Conservation (phyloP, 1,140 invertebrate species). For the Leptinotarsa texana region DNA sequence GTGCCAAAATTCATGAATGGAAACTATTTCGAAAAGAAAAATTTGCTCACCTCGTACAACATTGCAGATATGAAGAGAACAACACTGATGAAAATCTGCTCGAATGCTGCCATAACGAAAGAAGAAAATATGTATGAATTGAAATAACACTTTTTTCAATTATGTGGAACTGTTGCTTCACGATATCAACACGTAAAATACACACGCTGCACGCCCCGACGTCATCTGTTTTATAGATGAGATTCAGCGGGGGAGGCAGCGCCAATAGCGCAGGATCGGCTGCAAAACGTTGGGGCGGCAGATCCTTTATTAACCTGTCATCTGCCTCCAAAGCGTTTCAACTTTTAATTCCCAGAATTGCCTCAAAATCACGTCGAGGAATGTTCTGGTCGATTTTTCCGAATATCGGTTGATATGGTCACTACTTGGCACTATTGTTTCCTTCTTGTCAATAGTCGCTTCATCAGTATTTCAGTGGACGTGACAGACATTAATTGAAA, state of each 20-base stretch:
- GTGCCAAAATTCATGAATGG: too few relatives aligned
- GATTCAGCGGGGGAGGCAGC: not conserved
- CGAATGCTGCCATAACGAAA: not conserved
- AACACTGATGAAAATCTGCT: not conserved
- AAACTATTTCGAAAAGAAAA: not conserved
- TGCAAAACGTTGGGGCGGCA: not conserved
- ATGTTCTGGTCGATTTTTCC: not conserved
- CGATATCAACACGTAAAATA: not conserved
- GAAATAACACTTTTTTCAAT: not conserved
- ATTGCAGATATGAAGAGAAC: not conserved
- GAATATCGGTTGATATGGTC: too few relatives aligned
- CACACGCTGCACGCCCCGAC: slow-evolving; percentile 4
- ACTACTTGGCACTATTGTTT: too few relatives aligned
- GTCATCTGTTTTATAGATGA: slow-evolving; percentile 4
- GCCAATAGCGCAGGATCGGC: not conserved
- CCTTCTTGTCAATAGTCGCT: too few relatives aligned
- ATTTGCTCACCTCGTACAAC: not conserved
- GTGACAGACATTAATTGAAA: too few relatives aligned
- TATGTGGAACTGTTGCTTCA: slow-evolving; percentile 1
- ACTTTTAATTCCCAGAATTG: not conserved
- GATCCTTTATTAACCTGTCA: not conserved
- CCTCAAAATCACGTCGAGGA: not conserved
- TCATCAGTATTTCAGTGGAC: too few relatives aligned
- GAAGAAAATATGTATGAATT: not conserved
- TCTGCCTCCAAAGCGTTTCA: not conserved